phyloP scores from a whole-genome alignment of 2,113 vertebrate species.

The Carollia perspicillata region DNA sequence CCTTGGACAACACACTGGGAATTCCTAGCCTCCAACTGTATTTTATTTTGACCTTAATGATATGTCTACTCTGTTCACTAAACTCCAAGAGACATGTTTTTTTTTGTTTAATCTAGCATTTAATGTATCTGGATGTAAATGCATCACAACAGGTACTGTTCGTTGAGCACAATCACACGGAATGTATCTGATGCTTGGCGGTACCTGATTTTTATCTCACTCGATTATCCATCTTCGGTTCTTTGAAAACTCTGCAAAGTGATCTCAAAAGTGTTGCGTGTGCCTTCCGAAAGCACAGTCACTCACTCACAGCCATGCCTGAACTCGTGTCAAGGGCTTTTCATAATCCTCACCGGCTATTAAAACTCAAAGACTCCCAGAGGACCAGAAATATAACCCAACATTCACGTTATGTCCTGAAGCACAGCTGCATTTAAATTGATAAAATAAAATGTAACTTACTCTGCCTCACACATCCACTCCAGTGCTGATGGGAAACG shows the following conservation, averaged over 20 bases:
- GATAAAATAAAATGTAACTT: constrained; percentile 6
- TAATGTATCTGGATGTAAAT: constrained; percentile 14
- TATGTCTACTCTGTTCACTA: background rate
- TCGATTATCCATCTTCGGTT: constrained; percentile 41
- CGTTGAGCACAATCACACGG: background rate
- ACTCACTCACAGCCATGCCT: background rate
- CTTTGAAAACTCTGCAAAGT: constrained; percentile 34
- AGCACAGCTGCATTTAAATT: background rate
- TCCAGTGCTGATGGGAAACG: background rate
- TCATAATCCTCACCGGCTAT: constrained; percentile 33
- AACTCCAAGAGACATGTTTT: constrained; percentile 33
- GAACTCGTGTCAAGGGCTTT: constrained; percentile 19
- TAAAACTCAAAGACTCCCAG: constrained; percentile 50
- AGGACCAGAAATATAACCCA: constrained; percentile 27
- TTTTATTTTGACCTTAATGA: constrained; percentile 25
- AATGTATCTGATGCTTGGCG: background rate
- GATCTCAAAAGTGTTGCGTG: background rate
- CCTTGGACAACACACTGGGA: background rate
- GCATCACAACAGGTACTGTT: background rate
- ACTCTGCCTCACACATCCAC: background rate
- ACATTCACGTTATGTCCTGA: background rate
- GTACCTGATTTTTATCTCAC: constrained; percentile 43
- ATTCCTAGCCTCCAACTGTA: background rate
- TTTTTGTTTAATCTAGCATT: constrained; percentile 56
- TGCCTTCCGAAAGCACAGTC: constrained; percentile 6